Conservation (phyloP, 2,797 vertebrate species). For the Argyrosomus regius region DNA sequence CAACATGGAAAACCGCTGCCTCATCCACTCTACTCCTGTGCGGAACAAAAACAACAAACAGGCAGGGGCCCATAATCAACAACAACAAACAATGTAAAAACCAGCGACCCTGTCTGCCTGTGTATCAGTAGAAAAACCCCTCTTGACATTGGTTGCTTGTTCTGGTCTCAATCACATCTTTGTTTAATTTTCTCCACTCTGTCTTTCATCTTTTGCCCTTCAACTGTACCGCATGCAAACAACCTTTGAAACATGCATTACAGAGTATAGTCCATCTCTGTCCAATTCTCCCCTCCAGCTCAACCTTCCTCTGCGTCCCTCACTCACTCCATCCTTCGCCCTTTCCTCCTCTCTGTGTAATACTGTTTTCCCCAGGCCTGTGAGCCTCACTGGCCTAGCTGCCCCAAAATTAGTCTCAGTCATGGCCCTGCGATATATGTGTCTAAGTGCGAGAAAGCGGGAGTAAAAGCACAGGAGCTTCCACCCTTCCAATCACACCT, state of each 20-base stretch:
- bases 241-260: conserved; percentile 15
- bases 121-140: background rate
- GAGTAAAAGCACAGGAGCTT: conserved; percentile 62
- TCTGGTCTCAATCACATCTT: background rate
- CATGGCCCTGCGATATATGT: conserved; percentile 36
- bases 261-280: conserved; percentile 45
- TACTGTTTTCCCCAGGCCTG: conserved; percentile 32
- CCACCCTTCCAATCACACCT: conserved; percentile 67
- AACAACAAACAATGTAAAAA: conserved; percentile 42
- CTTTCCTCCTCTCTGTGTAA: conserved; percentile 33
- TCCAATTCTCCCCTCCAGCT: conserved; percentile 15
- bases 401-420: conserved; percentile 75
- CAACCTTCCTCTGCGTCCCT: conserved; percentile 25
- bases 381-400: conserved; percentile 40
- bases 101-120: background rate
- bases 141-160: background rate
- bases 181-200: conserved; percentile 10
- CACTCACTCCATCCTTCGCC: conserved; percentile 18
- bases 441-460: conserved; percentile 20
- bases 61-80: conserved; percentile 31
- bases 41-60: conserved; percentile 27
- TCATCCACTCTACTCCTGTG: conserved; percentile 12
- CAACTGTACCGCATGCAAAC: background rate
- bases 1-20: conserved; percentile 18
- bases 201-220: background rate